Evolutionary conservation across 1,140 invertebrate species (phyloP), one percentile per base, ranked within the genome.

Genomic region (Lepeophtheirus salmonis): DNA sequence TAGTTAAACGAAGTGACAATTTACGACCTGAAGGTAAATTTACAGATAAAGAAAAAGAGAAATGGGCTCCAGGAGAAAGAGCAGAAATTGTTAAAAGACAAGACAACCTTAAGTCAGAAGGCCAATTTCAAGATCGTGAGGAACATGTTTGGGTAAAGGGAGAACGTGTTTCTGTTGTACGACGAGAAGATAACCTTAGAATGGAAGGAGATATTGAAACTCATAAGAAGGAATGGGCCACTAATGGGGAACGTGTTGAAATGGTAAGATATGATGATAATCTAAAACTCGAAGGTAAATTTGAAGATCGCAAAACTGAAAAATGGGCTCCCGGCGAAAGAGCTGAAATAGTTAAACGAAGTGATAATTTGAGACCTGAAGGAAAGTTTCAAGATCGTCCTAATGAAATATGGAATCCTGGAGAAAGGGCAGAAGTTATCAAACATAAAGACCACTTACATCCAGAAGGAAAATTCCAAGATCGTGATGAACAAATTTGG

Each of bases 11-110:
- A 63, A 64, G 70, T 63, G 75, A 77, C 57, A 74, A 77, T 64
- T 66, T 83, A 1, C 67, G 68, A 4, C 75, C 79, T 2, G 81
- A 83, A 67, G 81, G 81, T 17, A 77, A 80, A 65, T 67, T 83
- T 55, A 63, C 48, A 21, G 63, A 56, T 4, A 56, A 56, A 50
- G 21, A 26, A 2, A 26, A 16, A 16, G 24, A 41, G n/a, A 41
- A 41, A n/a, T 41, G 30, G 30, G 30, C 30, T 17, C 49, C 50
- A 18, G 63, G 60, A 13, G 64, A 65, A 23, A 55, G 64, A 52
- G 64, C 63, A 30, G 23, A 26, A 6, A 49, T 60, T 24, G 64
- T 65, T 14, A 66, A 66, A 51, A 66, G 64, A 50, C 50, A 57
- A 22, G 68, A 70, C 51, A 69, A 68, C 59, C 65, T 62, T 64